Evolutionary conservation across 1,140 invertebrate species (phyloP).

Genomic region (Brachionus rubens): DNA sequence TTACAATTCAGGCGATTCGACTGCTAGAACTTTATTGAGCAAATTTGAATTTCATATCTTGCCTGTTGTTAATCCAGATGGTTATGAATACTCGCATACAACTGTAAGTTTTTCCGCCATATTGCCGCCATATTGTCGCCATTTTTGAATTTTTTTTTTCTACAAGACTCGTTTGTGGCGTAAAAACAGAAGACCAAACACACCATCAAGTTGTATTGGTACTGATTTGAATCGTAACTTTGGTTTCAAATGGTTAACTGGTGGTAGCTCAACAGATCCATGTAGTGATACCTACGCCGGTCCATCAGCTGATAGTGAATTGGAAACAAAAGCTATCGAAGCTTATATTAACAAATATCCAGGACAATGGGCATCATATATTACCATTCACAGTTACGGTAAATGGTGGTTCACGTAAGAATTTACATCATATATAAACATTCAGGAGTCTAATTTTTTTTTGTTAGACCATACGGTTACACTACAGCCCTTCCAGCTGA

Average conservation of each 20-base stretch:
- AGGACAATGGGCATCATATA: slow-evolving; percentile 33
- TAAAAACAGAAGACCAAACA: slow-evolving; percentile 47
- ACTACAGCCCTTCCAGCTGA: slow-evolving; percentile 16
- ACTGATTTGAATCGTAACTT: slow-evolving; percentile 46
- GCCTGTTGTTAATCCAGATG: slow-evolving; percentile 46
- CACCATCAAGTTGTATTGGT: slow-evolving; percentile 31
- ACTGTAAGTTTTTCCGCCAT: slow-evolving; percentile 17
- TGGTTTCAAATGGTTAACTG: slow-evolving; percentile 16
- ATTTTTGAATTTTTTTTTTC: not conserved
- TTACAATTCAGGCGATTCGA: slow-evolving; percentile 7
- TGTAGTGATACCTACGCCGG: slow-evolving; percentile 45
- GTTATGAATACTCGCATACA: slow-evolving; percentile 34
- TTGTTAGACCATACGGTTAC: slow-evolving; percentile 27
- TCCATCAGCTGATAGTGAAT: slow-evolving; percentile 42
- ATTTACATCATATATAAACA: not conserved
- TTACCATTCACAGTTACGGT: slow-evolving; percentile 41
- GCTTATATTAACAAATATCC: slow-evolving; percentile 6
- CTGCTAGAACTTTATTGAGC: not conserved
- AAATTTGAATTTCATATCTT: slow-evolving; percentile 41
- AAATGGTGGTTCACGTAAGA: slow-evolving; percentile 45
- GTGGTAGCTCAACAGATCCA: slow-evolving; percentile 34
- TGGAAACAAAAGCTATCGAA: slow-evolving; percentile 32
- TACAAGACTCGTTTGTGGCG: slow-evolving; percentile 47
- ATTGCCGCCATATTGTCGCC: no score
- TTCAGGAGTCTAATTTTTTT: not conserved